Percentiles rank a stretch among this genome's conserved stretches.
These are phyloP conservation scores for Calephelis nemesis DNA, from an alignment of 1,140 invertebrate genomes.

Conservation along the genomic window DNA sequence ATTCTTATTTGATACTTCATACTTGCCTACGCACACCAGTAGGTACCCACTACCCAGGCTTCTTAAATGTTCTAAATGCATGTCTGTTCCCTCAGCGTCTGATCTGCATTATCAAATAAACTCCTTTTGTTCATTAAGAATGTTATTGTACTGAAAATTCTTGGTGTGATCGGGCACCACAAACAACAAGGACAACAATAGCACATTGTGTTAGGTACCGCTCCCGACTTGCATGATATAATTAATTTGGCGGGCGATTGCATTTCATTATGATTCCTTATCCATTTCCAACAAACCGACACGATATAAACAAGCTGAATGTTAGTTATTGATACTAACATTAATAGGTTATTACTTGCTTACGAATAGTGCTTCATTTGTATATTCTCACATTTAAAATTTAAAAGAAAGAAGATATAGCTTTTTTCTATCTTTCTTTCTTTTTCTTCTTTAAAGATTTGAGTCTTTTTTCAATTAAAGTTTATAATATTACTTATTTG, in stretches of 20 bases:
- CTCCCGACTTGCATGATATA: constrained; percentile 36
- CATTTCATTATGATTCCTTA: constrained; percentile 46
- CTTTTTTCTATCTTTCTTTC: no score
- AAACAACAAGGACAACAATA: constrained; percentile 6
- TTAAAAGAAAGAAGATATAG: no score
- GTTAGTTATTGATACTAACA: constrained; percentile 7
- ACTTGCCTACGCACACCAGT: neutral
- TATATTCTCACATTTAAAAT: no score
- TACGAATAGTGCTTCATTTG: neutral
- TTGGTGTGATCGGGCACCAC: neutral
- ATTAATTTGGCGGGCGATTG: constrained; percentile 60
- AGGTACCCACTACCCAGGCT: neutral
- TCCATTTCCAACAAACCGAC: constrained; percentile 35
- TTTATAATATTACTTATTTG: no score
- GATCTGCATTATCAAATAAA: neutral
- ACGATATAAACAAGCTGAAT: constrained; percentile 24
- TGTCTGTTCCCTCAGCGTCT: neutral
- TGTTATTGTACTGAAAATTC: constrained; percentile 13
- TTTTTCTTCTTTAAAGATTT: no score
- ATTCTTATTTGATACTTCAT: no score
- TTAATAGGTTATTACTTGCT: neutral
- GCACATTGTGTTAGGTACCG: constrained; percentile 16
- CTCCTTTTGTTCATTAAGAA: neutral
- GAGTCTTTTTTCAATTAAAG: no score
- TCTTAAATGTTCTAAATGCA: neutral